Base-by-base conservation (phyloP, 1,140 invertebrate genomes). In the Microplitis mediator region DNA sequence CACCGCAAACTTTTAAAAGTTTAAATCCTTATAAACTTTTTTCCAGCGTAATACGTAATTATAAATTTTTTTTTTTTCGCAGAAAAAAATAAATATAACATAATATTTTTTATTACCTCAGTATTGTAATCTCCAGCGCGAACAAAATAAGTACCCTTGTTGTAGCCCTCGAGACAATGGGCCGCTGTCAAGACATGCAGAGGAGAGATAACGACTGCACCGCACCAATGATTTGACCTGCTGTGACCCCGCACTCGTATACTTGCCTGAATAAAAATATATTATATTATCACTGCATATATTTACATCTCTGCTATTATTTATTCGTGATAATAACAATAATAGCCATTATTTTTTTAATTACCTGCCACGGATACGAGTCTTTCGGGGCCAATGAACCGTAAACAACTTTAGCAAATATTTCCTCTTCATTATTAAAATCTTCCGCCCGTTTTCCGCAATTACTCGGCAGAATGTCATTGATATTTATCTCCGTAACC, bases 311-410 rank as follows among this genome's bases (percentile, higher is more conserved):
- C 60, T 36, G 56, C 64, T 0, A 45, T 45, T 6, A 45, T 6
- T 45, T 45, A 9, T 65, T 61, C 31, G n/a, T 16, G 45, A 63
- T 69, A 45, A 50, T 0, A 45, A 45, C 11, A 39, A 39, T 39
- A 39, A 39, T 68, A 70, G 39, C 60, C 23, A 65, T 39, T 35
- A 56, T 31, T 56, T 9, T 34, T 11, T 31, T 66, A 66, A 45
- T 74, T 84, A 92, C 92, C 87, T 94, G 93, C 93, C 94, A 95
- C 2, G 94, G 94, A 82, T 93, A 92, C n/a, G 91, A 88, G 13
- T 91, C 92, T 51, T 87, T 87, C 3, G 85, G 84, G 0, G 91
- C 90, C 11, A 89, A 74, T 14, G 85, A 88, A 9, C 91, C 90
- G 61, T 85, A 79, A 0, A 92, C 87, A 8, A 92, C 89, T 77